Conservation (phyloP, 2,797 vertebrate genomes). For the Gadopsis bispinosus region DNA sequence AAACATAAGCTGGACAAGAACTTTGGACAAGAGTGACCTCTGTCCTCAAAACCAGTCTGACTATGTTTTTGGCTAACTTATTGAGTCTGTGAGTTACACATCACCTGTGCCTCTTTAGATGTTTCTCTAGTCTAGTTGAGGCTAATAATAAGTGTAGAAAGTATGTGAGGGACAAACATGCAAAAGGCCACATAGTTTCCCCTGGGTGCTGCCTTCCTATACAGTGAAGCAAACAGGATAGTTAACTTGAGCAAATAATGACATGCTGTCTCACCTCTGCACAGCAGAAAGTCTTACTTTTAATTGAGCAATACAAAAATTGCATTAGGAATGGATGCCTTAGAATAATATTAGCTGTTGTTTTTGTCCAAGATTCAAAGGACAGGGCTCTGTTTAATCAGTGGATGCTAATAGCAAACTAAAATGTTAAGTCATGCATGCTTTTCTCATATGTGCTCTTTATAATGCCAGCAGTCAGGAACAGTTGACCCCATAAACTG, state of each 20-base stretch:
- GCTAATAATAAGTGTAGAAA: slow-evolving; percentile 78
- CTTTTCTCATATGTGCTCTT: slow-evolving; percentile 51
- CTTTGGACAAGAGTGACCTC: slow-evolving; percentile 58
- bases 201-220: slow-evolving; percentile 13
- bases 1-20: slow-evolving; percentile 54
- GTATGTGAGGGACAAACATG: slow-evolving; percentile 41
- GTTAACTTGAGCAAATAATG: slow-evolving; percentile 13
- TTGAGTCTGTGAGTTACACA: slow-evolving; percentile 76
- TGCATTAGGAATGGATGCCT: not conserved
- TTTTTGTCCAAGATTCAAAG: slow-evolving; percentile 36
- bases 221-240: slow-evolving; percentile 9
- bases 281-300: not conserved
- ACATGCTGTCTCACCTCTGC: not conserved
- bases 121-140: slow-evolving; percentile 45
- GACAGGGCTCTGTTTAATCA: slow-evolving; percentile 12
- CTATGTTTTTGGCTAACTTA: slow-evolving; percentile 78
- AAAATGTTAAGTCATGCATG: slow-evolving; percentile 60
- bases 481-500: slow-evolving; percentile 69
- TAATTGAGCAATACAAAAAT: slow-evolving; percentile 24
- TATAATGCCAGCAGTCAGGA: slow-evolving; percentile 61
- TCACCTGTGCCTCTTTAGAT: slow-evolving; percentile 55
- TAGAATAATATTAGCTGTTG: slow-evolving; percentile 7
- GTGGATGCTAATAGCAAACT: slow-evolving; percentile 20
- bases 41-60: slow-evolving; percentile 52
- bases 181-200: slow-evolving; percentile 37